Percentiles rank a stretch among this genome's conserved stretches.
Evolutionary conservation across 2,797 vertebrate genomes (phyloP).

Genomic region (Bovichtus variegatus): DNA sequence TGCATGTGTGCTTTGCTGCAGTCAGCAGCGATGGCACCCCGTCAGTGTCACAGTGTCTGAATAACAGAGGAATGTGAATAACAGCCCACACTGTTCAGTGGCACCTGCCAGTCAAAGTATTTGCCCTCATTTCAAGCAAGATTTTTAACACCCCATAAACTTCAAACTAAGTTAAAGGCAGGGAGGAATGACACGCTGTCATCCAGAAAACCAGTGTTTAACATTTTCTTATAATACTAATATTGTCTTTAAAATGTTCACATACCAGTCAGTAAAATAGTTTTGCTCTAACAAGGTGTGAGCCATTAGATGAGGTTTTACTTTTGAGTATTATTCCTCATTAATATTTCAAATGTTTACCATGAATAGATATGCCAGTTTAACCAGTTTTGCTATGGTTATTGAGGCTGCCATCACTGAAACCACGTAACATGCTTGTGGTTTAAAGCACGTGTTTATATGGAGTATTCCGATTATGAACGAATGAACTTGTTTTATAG

Average conservation of each 20-base stretch:
- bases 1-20: conserved; percentile 4
- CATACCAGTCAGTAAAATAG: not conserved
- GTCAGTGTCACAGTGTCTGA: conserved; percentile 29
- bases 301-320: not conserved
- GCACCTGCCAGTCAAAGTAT: conserved; percentile 37
- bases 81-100: conserved; percentile 8
- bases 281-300: not conserved
- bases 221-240: not conserved
- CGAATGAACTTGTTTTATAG: too few relatives aligned
- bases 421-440: too few relatives aligned
- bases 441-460: too few relatives aligned
- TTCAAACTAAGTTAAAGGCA: not conserved
- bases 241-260: not conserved
- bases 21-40: conserved; percentile 15
- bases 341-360: too few relatives aligned
- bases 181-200: not conserved
- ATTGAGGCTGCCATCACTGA: too few relatives aligned
- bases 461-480: too few relatives aligned
- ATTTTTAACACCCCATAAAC: not conserved
- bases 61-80: conserved; percentile 23
- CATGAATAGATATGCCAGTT: too few relatives aligned
- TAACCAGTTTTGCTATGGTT: not conserved
- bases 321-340: too few relatives aligned
- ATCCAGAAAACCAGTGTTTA: not conserved
- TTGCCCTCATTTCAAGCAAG: conserved; percentile 7